phyloP scores from a whole-genome alignment of 2,888 invertebrate species.

The Orthosia gracilis region DNA sequence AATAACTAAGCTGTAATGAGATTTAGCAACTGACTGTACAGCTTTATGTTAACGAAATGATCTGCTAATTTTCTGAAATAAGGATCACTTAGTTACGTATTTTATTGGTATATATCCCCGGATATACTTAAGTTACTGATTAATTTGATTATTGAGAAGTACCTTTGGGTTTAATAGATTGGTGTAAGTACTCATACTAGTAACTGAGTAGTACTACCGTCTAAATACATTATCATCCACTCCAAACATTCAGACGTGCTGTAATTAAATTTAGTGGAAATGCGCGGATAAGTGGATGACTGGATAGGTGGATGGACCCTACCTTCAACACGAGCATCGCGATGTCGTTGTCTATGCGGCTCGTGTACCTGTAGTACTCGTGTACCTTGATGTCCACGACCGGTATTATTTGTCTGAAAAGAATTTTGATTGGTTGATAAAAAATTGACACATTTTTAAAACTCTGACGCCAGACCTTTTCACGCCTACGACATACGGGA shows the following conservation, averaged over 20 bases:
- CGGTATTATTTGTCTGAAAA: conserved; percentile 78
- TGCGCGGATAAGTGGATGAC: background rate
- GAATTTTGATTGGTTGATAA: background rate
- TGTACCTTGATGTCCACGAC: conserved; percentile 80
- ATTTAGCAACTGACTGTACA: background rate
- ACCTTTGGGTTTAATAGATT: too few species aligned
- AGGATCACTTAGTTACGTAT: too few species aligned
- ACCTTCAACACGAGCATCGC: conserved; percentile 81
- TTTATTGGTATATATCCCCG: background rate
- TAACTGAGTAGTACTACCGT: background rate
- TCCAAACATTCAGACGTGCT: conserved; percentile 17
- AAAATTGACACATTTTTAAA: background rate
- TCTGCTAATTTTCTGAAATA: too few species aligned
- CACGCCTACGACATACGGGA: too few species aligned
- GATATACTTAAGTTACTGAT: background rate
- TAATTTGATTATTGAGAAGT: background rate
- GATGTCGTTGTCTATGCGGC: conserved; percentile 82
- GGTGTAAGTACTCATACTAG: background rate
- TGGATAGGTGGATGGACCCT: conserved; percentile 36
- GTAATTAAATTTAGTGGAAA: conserved; percentile 51
- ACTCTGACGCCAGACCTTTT: too few species aligned
- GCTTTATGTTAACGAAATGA: too few species aligned
- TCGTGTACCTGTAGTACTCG: conserved; percentile 79
- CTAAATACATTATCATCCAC: conserved; percentile 16
- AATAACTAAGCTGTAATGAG: background rate